phyloP scores from a whole-genome alignment of 1,140 invertebrate genomes.

The Mylabris phalerata region DNA sequence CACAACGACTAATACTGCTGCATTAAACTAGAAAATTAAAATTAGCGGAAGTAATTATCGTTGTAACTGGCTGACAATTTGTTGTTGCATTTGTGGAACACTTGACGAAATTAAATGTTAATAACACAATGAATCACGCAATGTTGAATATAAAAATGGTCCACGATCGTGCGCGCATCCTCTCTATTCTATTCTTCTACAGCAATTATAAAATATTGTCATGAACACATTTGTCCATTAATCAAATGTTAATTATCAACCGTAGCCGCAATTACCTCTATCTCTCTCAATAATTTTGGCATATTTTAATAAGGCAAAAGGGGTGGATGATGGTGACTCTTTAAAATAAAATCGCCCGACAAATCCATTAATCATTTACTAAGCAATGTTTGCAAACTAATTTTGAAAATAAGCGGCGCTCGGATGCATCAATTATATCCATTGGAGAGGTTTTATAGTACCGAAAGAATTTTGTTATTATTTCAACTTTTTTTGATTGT shows the following conservation, averaged over 20 bases:
- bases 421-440: constrained; percentile 11
- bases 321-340: constrained; percentile 18
- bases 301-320: constrained; percentile 29
- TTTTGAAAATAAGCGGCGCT: constrained; percentile 5
- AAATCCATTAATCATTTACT: constrained; percentile 27
- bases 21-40: too few species aligned
- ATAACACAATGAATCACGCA: constrained; percentile 14
- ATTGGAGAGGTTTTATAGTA: neutral
- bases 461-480: constrained; percentile 8
- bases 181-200: constrained; percentile 2
- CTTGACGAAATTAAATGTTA: constrained; percentile 11
- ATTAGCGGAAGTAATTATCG: too few species aligned
- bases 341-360: constrained; percentile 23
- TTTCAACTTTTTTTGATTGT: constrained; percentile 1
- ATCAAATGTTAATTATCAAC: constrained; percentile 33
- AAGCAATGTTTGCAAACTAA: constrained; percentile 17
- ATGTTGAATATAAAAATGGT: constrained; percentile 8
- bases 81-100: constrained; percentile 1
- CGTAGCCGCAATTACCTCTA: constrained; percentile 22
- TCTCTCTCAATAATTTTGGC: constrained; percentile 19
- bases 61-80: too few species aligned
- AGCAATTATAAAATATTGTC: constrained; percentile 22
- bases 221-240: constrained; percentile 28
- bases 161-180: neutral
- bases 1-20: too few species aligned